Evolutionary conservation across 2,888 invertebrate genomes (phyloP).

Genomic region (Xylota segnis): DNA sequence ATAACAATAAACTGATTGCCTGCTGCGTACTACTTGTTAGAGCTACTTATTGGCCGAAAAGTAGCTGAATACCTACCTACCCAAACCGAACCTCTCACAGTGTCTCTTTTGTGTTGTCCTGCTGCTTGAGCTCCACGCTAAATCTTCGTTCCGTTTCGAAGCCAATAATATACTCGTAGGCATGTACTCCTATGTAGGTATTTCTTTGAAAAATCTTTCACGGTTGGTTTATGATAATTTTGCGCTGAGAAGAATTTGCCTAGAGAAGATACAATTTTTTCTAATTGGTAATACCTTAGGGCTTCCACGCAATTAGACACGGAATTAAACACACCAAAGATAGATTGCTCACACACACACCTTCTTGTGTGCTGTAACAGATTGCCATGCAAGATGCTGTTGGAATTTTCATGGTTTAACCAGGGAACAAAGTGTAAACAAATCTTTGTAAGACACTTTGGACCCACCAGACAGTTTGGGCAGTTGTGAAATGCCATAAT

Average conservation of each 20-base stretch:
- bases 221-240: conserved; percentile 69
- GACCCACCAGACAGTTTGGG: conserved; percentile 66
- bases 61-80: conserved; percentile 61
- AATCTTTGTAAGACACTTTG: conserved; percentile 17
- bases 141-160: conserved; percentile 1
- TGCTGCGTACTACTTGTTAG: conserved; percentile 57
- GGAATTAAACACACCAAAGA: conserved; percentile 65
- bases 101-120: conserved; percentile 19
- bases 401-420: conserved; percentile 76
- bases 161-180: conserved; percentile 15
- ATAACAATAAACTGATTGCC: conserved; percentile 61
- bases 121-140: conserved; percentile 29
- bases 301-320: conserved; percentile 72
- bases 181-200: not conserved
- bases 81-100: conserved; percentile 5
- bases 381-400: conserved; percentile 59
- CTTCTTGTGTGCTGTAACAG: conserved; percentile 35
- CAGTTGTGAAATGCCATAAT: conserved; percentile 68
- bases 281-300: conserved; percentile 83
- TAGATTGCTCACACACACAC: conserved; percentile 51
- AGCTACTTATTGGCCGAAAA: conserved; percentile 76
- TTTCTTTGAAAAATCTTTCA: conserved; percentile 56
- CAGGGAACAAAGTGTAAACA: conserved; percentile 72
- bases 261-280: conserved; percentile 76
- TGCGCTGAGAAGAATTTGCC: conserved; percentile 48